phyloP scores from a whole-genome alignment of 2,797 vertebrate genomes.

The Clarias platycephalus region DNA sequence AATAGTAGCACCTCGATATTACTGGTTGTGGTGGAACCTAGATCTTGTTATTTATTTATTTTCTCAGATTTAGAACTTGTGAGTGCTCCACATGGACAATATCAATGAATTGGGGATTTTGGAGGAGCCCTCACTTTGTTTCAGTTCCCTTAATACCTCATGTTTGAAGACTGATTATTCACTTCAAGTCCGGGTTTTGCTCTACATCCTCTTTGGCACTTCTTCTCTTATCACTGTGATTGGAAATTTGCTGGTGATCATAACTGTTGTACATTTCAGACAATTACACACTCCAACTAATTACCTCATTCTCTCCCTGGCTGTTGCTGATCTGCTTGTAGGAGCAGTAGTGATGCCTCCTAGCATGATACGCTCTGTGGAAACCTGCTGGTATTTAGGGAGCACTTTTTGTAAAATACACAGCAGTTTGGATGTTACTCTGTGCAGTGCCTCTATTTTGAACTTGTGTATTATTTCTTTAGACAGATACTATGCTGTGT shows the following conservation, averaged over 20 bases:
- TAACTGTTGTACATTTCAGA: constrained; percentile 53
- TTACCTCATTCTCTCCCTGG: constrained; percentile 38
- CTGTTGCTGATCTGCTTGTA: constrained; percentile 49
- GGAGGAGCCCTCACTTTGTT: constrained; percentile 44
- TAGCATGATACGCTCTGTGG: constrained; percentile 68
- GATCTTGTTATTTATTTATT: not conserved
- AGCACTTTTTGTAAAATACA: constrained; percentile 62
- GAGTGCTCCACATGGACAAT: not conserved
- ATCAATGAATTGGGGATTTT: not conserved
- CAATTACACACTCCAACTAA: constrained; percentile 55
- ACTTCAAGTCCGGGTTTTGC: constrained; percentile 34
- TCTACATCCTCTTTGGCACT: constrained; percentile 45
- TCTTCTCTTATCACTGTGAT: constrained; percentile 47
- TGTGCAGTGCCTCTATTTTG: constrained; percentile 48
- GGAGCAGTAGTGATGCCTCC: constrained; percentile 57
- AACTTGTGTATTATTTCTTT: constrained; percentile 52
- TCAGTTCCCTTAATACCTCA: constrained; percentile 62
- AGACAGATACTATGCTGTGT: constrained; percentile 47
- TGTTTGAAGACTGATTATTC: constrained; percentile 55
- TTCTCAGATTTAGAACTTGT: not conserved
- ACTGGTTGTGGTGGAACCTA: too few species aligned
- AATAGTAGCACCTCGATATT: not conserved
- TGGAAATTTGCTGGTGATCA: constrained; percentile 56
- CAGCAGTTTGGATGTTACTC: constrained; percentile 68
- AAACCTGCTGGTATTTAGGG: constrained; percentile 65